phyloP scores from a whole-genome alignment of 2,888 invertebrate species.

The Pyrrhosoma nymphula region DNA sequence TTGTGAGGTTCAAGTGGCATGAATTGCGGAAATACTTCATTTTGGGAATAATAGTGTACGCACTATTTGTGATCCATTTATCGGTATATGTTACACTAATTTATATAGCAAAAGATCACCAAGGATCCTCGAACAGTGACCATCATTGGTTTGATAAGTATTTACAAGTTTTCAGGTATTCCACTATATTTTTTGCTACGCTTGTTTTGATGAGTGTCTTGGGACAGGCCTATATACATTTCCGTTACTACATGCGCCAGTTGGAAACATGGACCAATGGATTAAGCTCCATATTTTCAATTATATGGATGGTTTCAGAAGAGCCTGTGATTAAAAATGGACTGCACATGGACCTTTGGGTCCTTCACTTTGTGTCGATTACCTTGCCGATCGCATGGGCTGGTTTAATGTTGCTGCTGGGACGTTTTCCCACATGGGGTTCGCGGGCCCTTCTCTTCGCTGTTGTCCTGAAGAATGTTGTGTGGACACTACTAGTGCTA shows the following conservation, averaged over 20 bases:
- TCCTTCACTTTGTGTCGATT: constrained; percentile 78
- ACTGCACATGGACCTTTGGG: constrained; percentile 74
- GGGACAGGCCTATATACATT: constrained; percentile 78
- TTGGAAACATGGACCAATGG: constrained; percentile 44
- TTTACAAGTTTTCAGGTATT: background rate
- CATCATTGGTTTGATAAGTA: background rate
- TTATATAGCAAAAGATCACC: background rate
- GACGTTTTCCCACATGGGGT: constrained; percentile 80
- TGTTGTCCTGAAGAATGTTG: constrained; percentile 79
- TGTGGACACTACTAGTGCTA: constrained; percentile 80
- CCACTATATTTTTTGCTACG: background rate
- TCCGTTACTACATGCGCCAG: background rate
- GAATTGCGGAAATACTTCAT: constrained; percentile 81
- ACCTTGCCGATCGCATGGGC: constrained; percentile 81
- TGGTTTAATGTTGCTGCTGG: constrained; percentile 81
- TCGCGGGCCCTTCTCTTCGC: constrained; percentile 81
- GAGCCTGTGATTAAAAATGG: background rate
- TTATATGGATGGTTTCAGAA: background rate
- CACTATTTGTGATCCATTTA: constrained; percentile 79
- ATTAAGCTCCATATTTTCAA: constrained; percentile 19
- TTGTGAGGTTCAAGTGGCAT: constrained; percentile 81
- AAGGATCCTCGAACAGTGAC: background rate
- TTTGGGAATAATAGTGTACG: constrained; percentile 79
- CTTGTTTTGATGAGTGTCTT: constrained; percentile 78
- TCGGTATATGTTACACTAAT: constrained; percentile 77